Base-by-base conservation (phyloP, 2,113 vertebrate genomes). In the Lepus timidus region DNA sequence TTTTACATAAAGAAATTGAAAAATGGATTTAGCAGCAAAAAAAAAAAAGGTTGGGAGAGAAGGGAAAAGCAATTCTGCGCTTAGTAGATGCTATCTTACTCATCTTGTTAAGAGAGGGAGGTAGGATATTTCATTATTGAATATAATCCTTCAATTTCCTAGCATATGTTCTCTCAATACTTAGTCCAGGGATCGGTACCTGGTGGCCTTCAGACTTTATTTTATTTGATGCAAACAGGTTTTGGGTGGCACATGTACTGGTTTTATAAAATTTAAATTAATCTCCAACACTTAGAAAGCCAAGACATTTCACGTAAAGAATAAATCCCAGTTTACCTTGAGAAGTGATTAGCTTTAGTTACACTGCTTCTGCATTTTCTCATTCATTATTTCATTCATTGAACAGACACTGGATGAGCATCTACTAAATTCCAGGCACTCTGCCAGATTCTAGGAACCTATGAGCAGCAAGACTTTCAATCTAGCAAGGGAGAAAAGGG, bases 361-460 rank as follows among this genome's bases (percentile, higher is more conserved):
- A 91, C 25, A 67, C 11, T 9, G 14, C 22, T 79, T 14, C 31
- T 71, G n/a, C 31, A 78, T 82, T 82, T 91, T 49, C 44, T 51
- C 49, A 73, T 44, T 91, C 36, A 80, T 65, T 44, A 64, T 93
- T 94, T 87, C 58, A 87, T 44, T 76, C n/a, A 87, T 13, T 79
- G 22, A 83, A 51, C 19, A 58, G 80, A 81, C 65, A 85, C 0
- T 64, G 19, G 82, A 73, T 52, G 73, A 85, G 8, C 11, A 33
- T 19, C 22, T 90, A 71, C n/a, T 93, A 65, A 64, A 87, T 86
- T 67, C 44, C 25, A 75, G 74, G 85, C 29, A 58, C 27, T 39
- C 19, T 65, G 75, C 55, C 44, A 39, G 31, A 6, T 64, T 90
- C 70, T 65, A 65, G 39, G 49, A 51, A 67, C 27, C 39, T 51